Conservation (phyloP, 1,140 invertebrate genomes). For the Lamellibrachia luymesi region DNA sequence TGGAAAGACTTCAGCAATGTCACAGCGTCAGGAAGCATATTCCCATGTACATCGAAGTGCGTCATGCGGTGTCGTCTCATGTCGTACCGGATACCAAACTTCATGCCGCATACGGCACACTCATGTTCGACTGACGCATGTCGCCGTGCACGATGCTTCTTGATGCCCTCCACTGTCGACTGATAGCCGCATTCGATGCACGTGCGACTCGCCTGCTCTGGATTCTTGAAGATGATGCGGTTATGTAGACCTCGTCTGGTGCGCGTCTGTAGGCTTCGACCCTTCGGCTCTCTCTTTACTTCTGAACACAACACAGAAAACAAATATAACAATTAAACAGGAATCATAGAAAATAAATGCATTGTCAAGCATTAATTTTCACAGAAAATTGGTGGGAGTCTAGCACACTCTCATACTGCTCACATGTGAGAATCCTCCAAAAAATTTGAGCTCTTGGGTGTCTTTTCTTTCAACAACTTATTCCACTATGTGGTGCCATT, state of each 20-base stretch:
- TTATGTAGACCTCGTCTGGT: neutral
- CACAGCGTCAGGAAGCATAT: neutral
- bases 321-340: neutral
- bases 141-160: neutral
- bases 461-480: no score
- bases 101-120: neutral
- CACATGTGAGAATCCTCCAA: no score
- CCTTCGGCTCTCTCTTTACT: neutral
- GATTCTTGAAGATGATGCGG: neutral
- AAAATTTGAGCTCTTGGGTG: no score
- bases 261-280: neutral
- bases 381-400: no score
- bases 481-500: no score
- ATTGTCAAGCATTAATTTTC: neutral
- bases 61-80: conserved; percentile 12
- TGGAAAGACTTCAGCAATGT: neutral
- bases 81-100: conserved; percentile 16
- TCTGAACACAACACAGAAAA: neutral
- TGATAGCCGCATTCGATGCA: neutral
- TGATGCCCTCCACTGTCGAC: neutral
- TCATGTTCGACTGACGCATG: neutral
- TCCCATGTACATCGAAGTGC: conserved; percentile 5
- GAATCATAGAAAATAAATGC: neutral
- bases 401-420: no score
- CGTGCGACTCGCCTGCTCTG: neutral